Percentiles rank a stretch among this genome's conserved stretches.
phyloP scores from a whole-genome alignment of 1,140 invertebrate genomes.

The Atopsyche davidsoni region DNA sequence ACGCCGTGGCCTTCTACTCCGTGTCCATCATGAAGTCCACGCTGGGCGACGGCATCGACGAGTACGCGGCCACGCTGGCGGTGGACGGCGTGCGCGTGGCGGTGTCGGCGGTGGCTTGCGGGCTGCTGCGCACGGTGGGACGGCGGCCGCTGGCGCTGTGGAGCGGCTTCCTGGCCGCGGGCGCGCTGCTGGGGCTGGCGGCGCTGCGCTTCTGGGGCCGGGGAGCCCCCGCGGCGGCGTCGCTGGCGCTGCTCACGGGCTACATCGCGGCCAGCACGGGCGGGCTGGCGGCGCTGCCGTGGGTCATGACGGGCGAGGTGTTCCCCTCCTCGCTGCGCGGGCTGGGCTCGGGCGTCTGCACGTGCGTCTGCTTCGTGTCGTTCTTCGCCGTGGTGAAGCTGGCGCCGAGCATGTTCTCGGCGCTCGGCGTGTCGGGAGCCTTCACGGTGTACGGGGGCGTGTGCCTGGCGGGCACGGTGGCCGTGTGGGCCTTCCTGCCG shows the following conservation, averaged over 20 bases:
- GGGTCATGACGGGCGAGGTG: slow-evolving; percentile 62
- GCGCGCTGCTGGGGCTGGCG: slow-evolving; percentile 48
- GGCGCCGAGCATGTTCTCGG: slow-evolving; percentile 53
- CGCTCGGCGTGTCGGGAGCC: slow-evolving; percentile 52
- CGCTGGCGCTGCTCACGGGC: slow-evolving; percentile 46
- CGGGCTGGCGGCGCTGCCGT: slow-evolving; percentile 60
- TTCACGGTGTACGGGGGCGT: slow-evolving; percentile 65
- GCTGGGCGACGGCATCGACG: slow-evolving; percentile 47
- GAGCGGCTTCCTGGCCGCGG: slow-evolving; percentile 51
- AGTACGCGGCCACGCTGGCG: slow-evolving; percentile 56
- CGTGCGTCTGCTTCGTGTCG: slow-evolving; percentile 57
- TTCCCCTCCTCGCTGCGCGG: slow-evolving; percentile 53
- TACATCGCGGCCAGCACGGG: slow-evolving; percentile 54
- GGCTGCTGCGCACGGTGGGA: slow-evolving; percentile 52
- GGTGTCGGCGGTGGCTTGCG: slow-evolving; percentile 52
- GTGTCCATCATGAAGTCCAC: slow-evolving; percentile 56
- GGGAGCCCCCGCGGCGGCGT: too few species aligned
- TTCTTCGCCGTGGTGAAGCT: slow-evolving; percentile 69
- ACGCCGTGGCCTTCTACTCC: slow-evolving; percentile 69
- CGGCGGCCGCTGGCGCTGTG: slow-evolving; percentile 52
- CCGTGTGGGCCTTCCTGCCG: slow-evolving; percentile 63
- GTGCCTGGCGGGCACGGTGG: slow-evolving; percentile 56
- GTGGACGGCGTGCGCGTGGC: slow-evolving; percentile 63
- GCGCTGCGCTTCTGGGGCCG: slow-evolving; percentile 44
- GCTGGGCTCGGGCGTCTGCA: slow-evolving; percentile 55